Percentiles rank a stretch among this genome's conserved stretches.
Conservation (phyloP, 2,113 vertebrate species). For the Spheniscus mendiculus region DNA sequence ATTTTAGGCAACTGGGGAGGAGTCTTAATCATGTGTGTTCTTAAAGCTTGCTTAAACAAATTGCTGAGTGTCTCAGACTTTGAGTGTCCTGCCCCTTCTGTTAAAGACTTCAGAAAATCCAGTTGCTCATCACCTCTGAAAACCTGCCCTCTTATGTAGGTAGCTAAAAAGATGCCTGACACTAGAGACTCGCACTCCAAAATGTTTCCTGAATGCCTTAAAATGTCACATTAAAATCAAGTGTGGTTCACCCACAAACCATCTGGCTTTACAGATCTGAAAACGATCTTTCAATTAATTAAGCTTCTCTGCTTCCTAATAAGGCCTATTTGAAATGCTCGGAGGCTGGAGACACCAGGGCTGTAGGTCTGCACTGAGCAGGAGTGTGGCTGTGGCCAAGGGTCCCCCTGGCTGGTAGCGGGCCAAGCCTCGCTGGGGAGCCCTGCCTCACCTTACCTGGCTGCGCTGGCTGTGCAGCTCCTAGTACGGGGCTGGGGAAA, state of each 20-base stretch:
- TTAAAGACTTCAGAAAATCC: background rate
- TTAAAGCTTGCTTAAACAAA: background rate
- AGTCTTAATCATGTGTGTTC: background rate
- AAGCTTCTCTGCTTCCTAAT: conserved; percentile 24
- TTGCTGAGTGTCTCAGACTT: background rate
- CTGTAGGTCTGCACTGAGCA: background rate
- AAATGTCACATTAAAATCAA: conserved; percentile 44
- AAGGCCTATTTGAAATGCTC: background rate
- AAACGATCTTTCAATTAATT: background rate
- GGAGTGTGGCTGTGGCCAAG: background rate
- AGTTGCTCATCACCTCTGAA: background rate
- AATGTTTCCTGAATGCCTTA: background rate
- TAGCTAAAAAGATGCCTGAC: background rate
- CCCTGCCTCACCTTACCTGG: background rate
- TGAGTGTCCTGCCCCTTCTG: background rate
- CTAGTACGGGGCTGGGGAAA: background rate
- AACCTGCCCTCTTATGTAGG: background rate
- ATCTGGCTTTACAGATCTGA: conserved; percentile 41
- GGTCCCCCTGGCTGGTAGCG: rapidly evolving
- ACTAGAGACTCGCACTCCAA: background rate
- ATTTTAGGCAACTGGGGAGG: background rate
- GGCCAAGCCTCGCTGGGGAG: background rate
- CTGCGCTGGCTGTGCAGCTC: background rate
- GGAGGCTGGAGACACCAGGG: background rate
- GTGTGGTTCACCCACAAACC: conserved; percentile 35